Base-by-base conservation (phyloP, 2,797 vertebrate genomes). In the Bryconaethiops microstoma region DNA sequence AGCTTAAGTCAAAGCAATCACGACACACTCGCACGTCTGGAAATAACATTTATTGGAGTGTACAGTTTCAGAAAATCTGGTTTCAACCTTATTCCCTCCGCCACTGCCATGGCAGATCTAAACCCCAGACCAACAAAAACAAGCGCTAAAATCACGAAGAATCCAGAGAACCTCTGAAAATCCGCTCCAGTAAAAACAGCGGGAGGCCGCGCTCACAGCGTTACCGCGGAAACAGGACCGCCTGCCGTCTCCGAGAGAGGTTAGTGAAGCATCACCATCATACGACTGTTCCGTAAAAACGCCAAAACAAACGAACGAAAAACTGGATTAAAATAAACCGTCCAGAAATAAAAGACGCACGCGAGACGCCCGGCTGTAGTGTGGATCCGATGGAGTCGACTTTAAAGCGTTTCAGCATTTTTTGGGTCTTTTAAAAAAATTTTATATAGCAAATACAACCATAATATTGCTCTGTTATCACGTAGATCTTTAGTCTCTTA, bases 21-120 rank as follows among this genome's bases (percentile, higher is more conserved):
- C 76, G 87, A 74, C 86, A 87, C 75, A 84, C 86, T 63, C 75
- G n/a, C n/a, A n/a, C n/a, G n/a, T 91, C 86, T 88, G 88, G 90
- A 90, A 90, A 92, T 89, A 90, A 91, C 91, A 88, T 93, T 95
- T 93, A 92, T 95, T 93, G 83, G 86, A 92, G 87, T 91, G 88
- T 92, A 89, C 90, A 94, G 85, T 93, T 92, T 75, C 23, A 69
- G 74, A 85, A 89, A 87, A 87, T 85, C 89, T 91, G 87, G 86
- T 63, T 89, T 89, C 87, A 85, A 87, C 85, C 86, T 90, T 48
- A 74, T 42, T 90, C 84, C 76, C 81, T 77, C 71, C 12, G 76
- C 89, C 92, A 86, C 87, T 85, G 72, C 87, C n/a, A n/a, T n/a
- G n/a, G 76, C 77, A 93, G 45, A 85, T 72, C 77, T 21, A 83